Percentiles rank a stretch among this genome's conserved stretches.
These are phyloP conservation scores for Micropterix aruncella DNA, from an alignment of 2,888 invertebrate species.

Conservation along the genomic window DNA sequence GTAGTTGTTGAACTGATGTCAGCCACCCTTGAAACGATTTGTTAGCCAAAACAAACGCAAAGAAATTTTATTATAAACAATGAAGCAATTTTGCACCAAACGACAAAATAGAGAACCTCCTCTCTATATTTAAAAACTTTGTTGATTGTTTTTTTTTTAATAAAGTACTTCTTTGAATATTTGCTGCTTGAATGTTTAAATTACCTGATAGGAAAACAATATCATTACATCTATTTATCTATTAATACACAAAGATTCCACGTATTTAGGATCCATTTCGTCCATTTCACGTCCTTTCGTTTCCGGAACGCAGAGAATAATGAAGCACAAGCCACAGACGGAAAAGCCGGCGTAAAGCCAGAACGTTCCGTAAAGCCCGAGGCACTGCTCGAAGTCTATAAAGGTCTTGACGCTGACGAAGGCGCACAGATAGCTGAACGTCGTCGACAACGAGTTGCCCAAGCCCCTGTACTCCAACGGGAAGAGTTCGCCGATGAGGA, in stretches of 20 bases:
- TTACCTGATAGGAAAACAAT: no score
- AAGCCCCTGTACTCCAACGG: conserved; percentile 56
- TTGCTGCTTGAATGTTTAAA: no score
- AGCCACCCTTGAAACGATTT: no score
- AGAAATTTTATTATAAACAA: no score
- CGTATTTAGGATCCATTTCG: conserved; percentile 67
- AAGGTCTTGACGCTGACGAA: conserved; percentile 75
- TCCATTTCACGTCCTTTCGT: conserved; percentile 82
- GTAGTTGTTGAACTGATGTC: no score
- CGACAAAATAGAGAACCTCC: no score
- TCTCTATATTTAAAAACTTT: no score
- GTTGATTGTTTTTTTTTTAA: no score
- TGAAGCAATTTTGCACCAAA: no score
- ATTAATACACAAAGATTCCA: conserved; percentile 39
- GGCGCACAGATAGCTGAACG: conserved; percentile 75
- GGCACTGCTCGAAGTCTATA: conserved; percentile 57
- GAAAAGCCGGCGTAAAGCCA: conserved; percentile 78
- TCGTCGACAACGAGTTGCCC: conserved; percentile 57
- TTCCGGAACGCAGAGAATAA: conserved; percentile 75
- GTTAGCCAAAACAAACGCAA: no score
- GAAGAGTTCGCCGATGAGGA: conserved; percentile 57
- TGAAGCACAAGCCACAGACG: conserved; percentile 65
- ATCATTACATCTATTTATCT: conserved; percentile 33
- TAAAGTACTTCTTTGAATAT: no score
- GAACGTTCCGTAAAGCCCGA: conserved; percentile 71